phyloP scores from a whole-genome alignment of 2,113 vertebrate species.

The Eulemur macaco region DNA sequence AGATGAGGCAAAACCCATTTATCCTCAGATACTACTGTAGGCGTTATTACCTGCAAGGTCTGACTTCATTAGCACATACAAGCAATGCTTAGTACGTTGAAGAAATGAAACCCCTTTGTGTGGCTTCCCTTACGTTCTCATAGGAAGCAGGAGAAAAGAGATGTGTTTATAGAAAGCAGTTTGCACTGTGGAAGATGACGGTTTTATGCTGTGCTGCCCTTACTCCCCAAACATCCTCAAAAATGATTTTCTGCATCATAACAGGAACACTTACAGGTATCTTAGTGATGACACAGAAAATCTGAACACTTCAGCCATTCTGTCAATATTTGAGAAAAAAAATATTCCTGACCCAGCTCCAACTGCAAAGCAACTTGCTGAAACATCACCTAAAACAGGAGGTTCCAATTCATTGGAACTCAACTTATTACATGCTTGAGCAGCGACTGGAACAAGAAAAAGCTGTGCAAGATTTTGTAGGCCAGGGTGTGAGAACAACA shows the following conservation, averaged over 20 bases:
- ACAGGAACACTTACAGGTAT: slow-evolving; percentile 56
- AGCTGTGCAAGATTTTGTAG: slow-evolving; percentile 55
- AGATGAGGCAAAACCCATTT: neutral
- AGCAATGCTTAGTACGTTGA: accelerated
- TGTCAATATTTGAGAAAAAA: slow-evolving; percentile 62
- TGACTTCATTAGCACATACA: neutral
- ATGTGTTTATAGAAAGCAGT: accelerated
- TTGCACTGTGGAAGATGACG: neutral
- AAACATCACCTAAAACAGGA: slow-evolving; percentile 71
- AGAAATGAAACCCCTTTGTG: neutral
- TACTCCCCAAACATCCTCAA: slow-evolving; percentile 38
- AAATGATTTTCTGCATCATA: slow-evolving; percentile 48
- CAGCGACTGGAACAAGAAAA: slow-evolving; percentile 69
- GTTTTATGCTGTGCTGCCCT: neutral
- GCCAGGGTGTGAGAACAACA: slow-evolving; percentile 9
- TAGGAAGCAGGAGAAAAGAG: neutral
- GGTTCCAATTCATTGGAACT: slow-evolving; percentile 62
- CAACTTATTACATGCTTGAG: slow-evolving; percentile 68
- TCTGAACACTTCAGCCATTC: slow-evolving; percentile 64
- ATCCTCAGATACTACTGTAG: neutral
- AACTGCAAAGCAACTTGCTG: slow-evolving; percentile 64
- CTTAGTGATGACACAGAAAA: slow-evolving; percentile 28
- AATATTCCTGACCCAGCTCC: slow-evolving; percentile 59
- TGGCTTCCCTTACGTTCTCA: neutral
- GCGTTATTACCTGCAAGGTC: neutral